Evolutionary conservation across 2,113 vertebrate genomes (phyloP), one percentile per base, ranked within the genome.

Genomic region (Sturnus vulgaris): DNA sequence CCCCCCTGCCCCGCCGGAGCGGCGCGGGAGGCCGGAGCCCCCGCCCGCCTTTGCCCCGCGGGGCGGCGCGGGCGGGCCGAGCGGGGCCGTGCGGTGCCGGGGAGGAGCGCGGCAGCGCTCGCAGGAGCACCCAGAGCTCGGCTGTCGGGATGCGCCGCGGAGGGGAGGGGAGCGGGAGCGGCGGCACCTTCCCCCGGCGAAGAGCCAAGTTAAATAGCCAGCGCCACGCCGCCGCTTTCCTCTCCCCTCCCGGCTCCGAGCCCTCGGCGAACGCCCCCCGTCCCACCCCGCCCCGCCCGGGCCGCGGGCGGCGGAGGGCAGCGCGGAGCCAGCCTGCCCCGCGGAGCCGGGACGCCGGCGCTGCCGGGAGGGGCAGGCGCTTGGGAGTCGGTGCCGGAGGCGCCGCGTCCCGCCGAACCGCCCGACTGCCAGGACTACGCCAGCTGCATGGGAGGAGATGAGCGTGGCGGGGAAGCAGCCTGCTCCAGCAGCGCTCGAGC

Each of bases 391-490:
- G 98, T 97, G 98, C 98, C 97, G 93, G 97, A 95, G 72, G 82
- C 68, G 95, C 93, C 94, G 96, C 97, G 97, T 97, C 97, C 94
- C 49, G 92, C 92, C 87, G 97, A 97, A 97, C 96, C 96, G 95
- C 97, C 97, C 95, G 93, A 96, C 97, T 46, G 95, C 96, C 95
- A 96, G 97, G 95, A 97, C 78, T 53, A 78, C 96, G 95, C 90
- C 94, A 96, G 95, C 97, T 98, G 95, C 89, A 98, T 97, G 98
- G 98, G 98, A 98, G 98, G 98, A 98, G 92, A 99, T 99, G 99
- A 99, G 98, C 93, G 98, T 98, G 97, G 93, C 98, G 95, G 98
- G 98, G 97, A 98, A 98, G 88, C 97, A 97, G 89, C 95, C 98
- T 40, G 88, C 81, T 86, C 97, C 98, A 86, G 98, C 98, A 97